These are phyloP conservation scores for Gnathonemus echidnorhynchus DNA, from an alignment of 2,113 vertebrate genomes.

Conservation along the genomic window DNA sequence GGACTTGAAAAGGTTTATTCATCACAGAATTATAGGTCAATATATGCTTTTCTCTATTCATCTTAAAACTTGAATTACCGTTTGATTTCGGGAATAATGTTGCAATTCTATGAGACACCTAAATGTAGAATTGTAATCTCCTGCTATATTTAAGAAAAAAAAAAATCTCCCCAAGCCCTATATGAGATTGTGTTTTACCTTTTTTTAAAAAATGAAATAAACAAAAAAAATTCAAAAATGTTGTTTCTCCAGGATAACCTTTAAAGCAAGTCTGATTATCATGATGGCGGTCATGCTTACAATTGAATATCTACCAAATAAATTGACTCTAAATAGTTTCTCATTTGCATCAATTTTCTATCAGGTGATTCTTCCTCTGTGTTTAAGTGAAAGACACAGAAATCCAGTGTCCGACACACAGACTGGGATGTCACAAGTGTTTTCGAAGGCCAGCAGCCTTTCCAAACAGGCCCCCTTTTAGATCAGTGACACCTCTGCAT, in stretches of 20 bases:
- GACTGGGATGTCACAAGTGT: not conserved
- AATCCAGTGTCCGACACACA: not conserved
- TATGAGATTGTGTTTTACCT: not conserved
- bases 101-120: not conserved
- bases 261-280: not conserved
- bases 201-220: not conserved
- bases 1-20: not conserved
- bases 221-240: not conserved
- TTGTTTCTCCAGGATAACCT: not conserved
- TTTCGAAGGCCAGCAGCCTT: not conserved
- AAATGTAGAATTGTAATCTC: not conserved
- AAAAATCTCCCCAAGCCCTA: not conserved
- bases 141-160: not conserved
- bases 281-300: not conserved
- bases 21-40: not conserved
- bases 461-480: not conserved
- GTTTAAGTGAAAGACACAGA: not conserved
- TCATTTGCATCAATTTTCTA: not conserved
- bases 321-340: not conserved
- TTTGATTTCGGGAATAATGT: not conserved
- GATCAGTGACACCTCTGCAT: not conserved
- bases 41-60: not conserved
- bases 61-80: not conserved
- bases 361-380: not conserved
- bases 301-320: not conserved